Evolutionary conservation across 2,888 invertebrate genomes (phyloP).

Genomic region (Lithophane semibrunnea): DNA sequence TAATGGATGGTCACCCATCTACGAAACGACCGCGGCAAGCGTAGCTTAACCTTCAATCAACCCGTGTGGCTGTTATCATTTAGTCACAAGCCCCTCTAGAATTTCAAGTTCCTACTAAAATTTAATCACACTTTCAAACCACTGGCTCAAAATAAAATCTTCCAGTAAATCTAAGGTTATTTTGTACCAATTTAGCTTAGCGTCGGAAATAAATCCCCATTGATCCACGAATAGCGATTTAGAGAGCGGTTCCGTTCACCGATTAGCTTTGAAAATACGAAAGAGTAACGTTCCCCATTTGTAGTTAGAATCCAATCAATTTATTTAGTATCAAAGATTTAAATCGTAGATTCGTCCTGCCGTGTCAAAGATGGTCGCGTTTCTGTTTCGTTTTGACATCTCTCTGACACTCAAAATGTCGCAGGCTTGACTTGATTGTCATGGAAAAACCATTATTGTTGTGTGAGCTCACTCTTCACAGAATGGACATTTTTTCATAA

Average conservation of each 20-base stretch:
- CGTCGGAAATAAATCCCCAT: conserved; percentile 45
- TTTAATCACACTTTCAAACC: background rate
- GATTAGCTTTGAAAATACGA: conserved; percentile 58
- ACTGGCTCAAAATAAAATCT: background rate
- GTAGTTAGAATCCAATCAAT: conserved; percentile 67
- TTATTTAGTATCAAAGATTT: conserved; percentile 44
- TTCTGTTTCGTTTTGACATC: no score
- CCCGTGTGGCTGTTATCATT: background rate
- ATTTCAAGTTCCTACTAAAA: background rate
- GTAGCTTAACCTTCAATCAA: background rate
- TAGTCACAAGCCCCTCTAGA: background rate
- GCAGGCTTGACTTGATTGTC: background rate
- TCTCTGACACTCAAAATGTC: background rate
- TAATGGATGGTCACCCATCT: no score
- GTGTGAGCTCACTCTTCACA: no score
- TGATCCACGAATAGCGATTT: conserved; percentile 61
- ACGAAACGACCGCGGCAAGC: background rate
- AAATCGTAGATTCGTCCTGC: background rate
- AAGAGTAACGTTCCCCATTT: conserved; percentile 38
- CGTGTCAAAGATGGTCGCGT: no score
- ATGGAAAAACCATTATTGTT: no score
- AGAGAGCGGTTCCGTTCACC: conserved; percentile 51
- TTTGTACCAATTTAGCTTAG: conserved; percentile 52
- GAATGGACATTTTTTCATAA: background rate
- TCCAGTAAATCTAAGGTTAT: conserved; percentile 42